Evolutionary conservation across 2,888 invertebrate genomes (phyloP).

Genomic region (Iphiclides podalirius): DNA sequence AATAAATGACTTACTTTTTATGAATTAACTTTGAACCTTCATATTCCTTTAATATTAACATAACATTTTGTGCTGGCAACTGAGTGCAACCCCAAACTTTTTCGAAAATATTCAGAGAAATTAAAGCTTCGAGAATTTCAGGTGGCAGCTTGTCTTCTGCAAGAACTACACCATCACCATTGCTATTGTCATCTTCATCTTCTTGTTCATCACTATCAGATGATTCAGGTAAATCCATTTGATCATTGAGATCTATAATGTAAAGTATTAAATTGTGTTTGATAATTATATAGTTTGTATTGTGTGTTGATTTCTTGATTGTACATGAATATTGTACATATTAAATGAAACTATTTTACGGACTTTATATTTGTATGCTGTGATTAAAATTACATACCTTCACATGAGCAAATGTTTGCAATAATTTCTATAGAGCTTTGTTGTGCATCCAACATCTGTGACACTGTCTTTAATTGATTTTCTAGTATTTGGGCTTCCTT

Average conservation of each 20-base stretch:
- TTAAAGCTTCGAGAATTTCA: constrained; percentile 81
- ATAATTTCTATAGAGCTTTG: constrained; percentile 85
- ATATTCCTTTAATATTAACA: constrained; percentile 73
- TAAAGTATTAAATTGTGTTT: too few species aligned
- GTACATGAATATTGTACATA: too few species aligned
- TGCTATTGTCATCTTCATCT: constrained; percentile 65
- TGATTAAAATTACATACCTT: constrained; percentile 76
- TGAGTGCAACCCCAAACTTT: constrained; percentile 80
- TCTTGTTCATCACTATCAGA: constrained; percentile 60
- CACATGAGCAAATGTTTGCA: constrained; percentile 84
- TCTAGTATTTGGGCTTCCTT: constrained; percentile 64
- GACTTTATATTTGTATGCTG: too few species aligned
- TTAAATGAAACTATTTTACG: too few species aligned
- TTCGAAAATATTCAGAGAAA: constrained; percentile 78
- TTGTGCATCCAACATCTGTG: constrained; percentile 83
- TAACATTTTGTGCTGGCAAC: constrained; percentile 76
- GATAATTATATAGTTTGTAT: too few species aligned
- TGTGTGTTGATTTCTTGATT: too few species aligned
- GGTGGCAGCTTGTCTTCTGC: constrained; percentile 75
- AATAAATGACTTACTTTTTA: constrained; percentile 74
- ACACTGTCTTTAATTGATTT: constrained; percentile 68
- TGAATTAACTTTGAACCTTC: constrained; percentile 66
- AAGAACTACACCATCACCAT: constrained; percentile 55
- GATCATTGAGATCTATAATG: constrained; percentile 48
- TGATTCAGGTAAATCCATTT: constrained; percentile 47